A percentile compares a stretch with the other conserved stretches of the same genome.
Evolutionary conservation across 1,140 invertebrate species (phyloP).

Genomic region (Bursaphelenchus mucronatus): DNA sequence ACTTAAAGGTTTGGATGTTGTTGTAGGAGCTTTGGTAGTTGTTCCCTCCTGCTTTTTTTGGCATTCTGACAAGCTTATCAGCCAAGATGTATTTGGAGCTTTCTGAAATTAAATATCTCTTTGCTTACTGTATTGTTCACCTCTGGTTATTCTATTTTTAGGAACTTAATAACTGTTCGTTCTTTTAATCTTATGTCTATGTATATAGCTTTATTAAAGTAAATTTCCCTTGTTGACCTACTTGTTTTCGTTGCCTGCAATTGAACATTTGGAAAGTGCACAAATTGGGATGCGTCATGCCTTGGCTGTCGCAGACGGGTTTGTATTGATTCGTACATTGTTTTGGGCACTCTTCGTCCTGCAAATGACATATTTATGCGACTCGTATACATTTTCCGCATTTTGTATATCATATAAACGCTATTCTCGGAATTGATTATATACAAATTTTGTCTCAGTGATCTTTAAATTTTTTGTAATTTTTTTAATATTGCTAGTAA

Average conservation of each 20-base stretch:
- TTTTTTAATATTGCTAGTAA: neutral
- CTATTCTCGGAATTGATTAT: neutral
- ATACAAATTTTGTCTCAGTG: neutral
- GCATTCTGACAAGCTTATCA: slow-evolving; percentile 32
- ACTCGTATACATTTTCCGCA: slow-evolving; percentile 7
- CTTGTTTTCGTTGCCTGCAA: slow-evolving; percentile 41
- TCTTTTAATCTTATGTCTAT: slow-evolving; percentile 16
- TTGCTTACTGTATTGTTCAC: neutral
- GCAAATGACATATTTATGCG: slow-evolving; percentile 9
- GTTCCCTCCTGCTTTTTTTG: slow-evolving; percentile 3
- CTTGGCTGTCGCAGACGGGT: slow-evolving; percentile 44
- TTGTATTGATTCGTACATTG: slow-evolving; percentile 40
- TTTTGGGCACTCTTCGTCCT: slow-evolving; percentile 42
- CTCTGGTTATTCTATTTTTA: neutral
- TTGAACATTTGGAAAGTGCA: slow-evolving; percentile 51
- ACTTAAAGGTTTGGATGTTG: neutral
- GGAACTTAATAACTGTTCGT: neutral
- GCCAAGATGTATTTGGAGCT: slow-evolving; percentile 14
- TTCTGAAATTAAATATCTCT: neutral
- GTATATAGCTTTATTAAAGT: neutral
- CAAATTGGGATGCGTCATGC: slow-evolving; percentile 45
- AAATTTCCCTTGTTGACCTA: slow-evolving; percentile 10
- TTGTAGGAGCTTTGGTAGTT: neutral
- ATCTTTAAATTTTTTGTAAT: slow-evolving; percentile 11
- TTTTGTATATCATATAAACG: neutral